Evolutionary conservation across 2,113 vertebrate genomes (phyloP).

Genomic region (Merops nubicus): DNA sequence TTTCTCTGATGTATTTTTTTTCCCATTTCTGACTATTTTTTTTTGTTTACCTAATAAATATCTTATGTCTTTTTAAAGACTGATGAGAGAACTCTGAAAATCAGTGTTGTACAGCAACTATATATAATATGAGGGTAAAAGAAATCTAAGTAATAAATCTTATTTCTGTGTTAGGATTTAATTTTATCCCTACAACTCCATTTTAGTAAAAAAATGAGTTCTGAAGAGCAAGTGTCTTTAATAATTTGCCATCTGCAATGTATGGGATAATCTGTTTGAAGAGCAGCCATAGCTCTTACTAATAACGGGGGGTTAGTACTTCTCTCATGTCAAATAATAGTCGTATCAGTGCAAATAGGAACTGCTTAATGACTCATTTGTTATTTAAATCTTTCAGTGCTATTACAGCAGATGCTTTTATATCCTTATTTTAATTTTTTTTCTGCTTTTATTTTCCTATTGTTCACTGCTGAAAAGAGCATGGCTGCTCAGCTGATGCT

Average conservation of each 20-base stretch:
- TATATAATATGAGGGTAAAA: neutral
- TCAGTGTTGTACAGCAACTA: neutral
- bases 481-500: neutral
- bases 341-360: neutral
- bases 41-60: neutral
- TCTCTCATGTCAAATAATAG: neutral
- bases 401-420: neutral
- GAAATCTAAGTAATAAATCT: neutral
- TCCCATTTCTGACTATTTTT: neutral
- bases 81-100: neutral
- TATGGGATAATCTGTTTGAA: neutral
- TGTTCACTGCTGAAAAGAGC: conserved; percentile 19
- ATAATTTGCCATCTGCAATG: neutral
- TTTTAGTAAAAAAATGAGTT: neutral
- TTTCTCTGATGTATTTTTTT: neutral
- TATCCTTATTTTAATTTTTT: neutral
- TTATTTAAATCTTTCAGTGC: neutral
- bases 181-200: neutral
- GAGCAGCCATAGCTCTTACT: neutral
- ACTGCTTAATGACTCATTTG: conserved; percentile 38
- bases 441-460: neutral
- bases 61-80: neutral
- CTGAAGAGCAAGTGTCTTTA: neutral
- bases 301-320: neutral
- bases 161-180: neutral